Base-by-base conservation (phyloP, 2,797 vertebrate species). In the Scomberomorus guttatus region DNA sequence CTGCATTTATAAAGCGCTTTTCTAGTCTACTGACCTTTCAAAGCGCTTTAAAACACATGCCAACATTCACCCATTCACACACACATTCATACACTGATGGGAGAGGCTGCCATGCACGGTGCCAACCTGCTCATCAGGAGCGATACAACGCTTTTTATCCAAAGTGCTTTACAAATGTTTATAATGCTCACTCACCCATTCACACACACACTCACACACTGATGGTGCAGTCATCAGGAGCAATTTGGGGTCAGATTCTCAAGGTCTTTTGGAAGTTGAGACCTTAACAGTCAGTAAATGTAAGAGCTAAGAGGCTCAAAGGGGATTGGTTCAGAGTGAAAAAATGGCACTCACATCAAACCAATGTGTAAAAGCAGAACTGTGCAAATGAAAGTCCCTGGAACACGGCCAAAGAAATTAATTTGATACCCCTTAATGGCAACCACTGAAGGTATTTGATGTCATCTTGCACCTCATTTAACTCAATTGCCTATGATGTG, bases 321-420 rank as follows among this genome's bases (percentile, higher is more conserved):
- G 75, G 27, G 80, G 39, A 71, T 50, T 62, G 44, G 22, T 51
- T 58, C 54, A 83, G 80, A 58, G 5, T 44, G 8, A 68, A 79
- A 85, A 86, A 25, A 32, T 55, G 75, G 57, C 63, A n/a, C 50
- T 62, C 59, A 42, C 66, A 61, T 80, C 65, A 71, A 57, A 57
- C 44, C 48, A 1, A 50, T 17, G 17, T 80, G 75, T 79, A 75
- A 81, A 70, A 60, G 60, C 55, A 84, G 72, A 81, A 61, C 44
- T 10, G 65, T 34, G 29, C 25, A 55, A 34, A 70, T 70, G 15
- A 37, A 58, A 55, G 87, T 75, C 83, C 76, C 81, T 66, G 78
- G 84, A 82, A 84, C 52, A 22, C 22, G n/a, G 63, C 64, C 62
- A 68, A 69, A 75, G 60, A 72, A 72, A 82, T 85, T 39, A n/a